Conservation (phyloP, 2,888 invertebrate species). For the Charanyca ferruginea region DNA sequence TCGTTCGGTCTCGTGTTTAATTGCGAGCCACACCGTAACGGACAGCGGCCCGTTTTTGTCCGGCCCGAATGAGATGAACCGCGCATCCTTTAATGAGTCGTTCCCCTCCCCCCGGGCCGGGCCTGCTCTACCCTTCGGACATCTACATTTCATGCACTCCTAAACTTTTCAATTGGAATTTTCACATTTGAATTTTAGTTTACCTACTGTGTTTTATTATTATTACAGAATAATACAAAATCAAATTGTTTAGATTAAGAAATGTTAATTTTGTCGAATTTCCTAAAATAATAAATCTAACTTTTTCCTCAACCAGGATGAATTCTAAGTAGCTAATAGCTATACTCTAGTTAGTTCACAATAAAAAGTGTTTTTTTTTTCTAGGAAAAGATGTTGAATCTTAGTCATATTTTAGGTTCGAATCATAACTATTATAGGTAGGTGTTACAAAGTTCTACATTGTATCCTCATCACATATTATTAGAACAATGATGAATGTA, state of each 20-base stretch:
- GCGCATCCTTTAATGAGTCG: conserved; percentile 85
- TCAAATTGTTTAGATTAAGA: neutral
- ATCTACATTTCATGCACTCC: conserved; percentile 70
- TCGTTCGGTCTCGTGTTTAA: conserved; percentile 83
- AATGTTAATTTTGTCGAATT: neutral
- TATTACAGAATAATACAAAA: neutral
- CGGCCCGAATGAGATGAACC: conserved; percentile 82
- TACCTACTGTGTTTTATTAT: neutral
- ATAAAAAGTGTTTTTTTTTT: neutral
- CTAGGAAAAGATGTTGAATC: neutral
- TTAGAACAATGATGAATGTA: neutral
- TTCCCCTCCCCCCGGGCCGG: conserved; percentile 52
- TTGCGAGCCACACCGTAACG: conserved; percentile 86
- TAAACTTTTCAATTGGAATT: conserved; percentile 63
- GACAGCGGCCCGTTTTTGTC: conserved; percentile 86
- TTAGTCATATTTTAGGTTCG: neutral
- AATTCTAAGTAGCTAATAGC: neutral
- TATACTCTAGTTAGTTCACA: neutral
- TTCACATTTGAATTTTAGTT: conserved; percentile 26
- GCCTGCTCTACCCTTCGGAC: conserved; percentile 60
- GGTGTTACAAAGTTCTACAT: neutral
- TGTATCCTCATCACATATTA: neutral
- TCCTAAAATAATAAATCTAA: conserved; percentile 3
- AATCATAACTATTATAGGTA: neutral
- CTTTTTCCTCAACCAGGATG: neutral